phyloP scores from a whole-genome alignment of 2,113 vertebrate species.

The Mungos mungo region DNA sequence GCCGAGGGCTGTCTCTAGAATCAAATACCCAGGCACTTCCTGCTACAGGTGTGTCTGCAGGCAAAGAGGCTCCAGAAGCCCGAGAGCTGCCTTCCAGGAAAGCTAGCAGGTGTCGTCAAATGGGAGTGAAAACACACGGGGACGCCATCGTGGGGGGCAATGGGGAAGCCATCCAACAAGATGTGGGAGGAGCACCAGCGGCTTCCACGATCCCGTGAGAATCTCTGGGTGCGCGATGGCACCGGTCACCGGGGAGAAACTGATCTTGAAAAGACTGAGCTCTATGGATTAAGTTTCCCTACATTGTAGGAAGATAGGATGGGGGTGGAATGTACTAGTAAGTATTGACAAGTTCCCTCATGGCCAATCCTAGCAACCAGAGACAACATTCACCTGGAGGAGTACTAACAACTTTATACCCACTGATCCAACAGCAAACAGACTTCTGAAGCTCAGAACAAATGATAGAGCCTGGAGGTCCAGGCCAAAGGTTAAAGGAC shows the following conservation, averaged over 20 bases:
- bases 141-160: no score
- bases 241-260: not conserved
- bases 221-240: not conserved
- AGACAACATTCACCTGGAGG: not conserved
- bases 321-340: not conserved
- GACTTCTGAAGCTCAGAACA: not conserved
- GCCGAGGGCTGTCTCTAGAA: not conserved
- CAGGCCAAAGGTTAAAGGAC: not conserved
- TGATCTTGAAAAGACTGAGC: not conserved
- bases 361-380: not conserved
- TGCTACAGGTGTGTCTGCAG: not conserved
- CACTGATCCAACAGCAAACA: not conserved
- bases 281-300: not conserved
- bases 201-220: not conserved
- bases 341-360: not conserved
- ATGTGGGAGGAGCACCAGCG: rapidly evolving
- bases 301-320: not conserved
- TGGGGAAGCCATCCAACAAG: not conserved
- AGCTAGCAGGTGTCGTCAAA: not conserved
- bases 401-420: not conserved
- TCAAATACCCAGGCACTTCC: not conserved
- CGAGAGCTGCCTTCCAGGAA: not conserved
- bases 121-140: not conserved
- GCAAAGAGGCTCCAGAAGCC: not conserved
- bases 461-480: not conserved